Evolutionary conservation across 2,888 invertebrate species (phyloP), one percentile per base, ranked within the genome.

Genomic region (Oscheius onirici): DNA sequence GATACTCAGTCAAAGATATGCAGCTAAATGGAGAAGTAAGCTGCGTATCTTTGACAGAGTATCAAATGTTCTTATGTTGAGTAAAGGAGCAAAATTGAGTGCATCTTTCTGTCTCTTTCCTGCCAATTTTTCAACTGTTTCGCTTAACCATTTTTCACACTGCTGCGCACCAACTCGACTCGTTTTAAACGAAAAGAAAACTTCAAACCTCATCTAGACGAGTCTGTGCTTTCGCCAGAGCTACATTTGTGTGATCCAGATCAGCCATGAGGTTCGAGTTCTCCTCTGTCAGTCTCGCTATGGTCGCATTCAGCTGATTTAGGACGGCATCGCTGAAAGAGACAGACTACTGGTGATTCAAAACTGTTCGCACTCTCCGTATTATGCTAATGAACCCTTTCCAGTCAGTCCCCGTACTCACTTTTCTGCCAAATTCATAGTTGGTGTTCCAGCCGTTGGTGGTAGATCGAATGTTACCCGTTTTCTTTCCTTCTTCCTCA

Each of bases 381-480:
- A 58, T 58, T 58, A 58, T 58, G 41, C 40, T 28, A 58, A 58
- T 58, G 41, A 15, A 22, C n/a, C 26, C n/a, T n/a, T n/a, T n/a
- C n/a, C 34, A 43, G 41, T 43, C 15, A n/a, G 17, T 17, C 8
- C n/a, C 22, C 17, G 60, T 17, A 43, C 58, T 69, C 41, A 58
- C 69, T 17, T 26, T 20, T 63, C 58, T 24, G 22, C 34, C 22
- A 63, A 20, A 41, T 60, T 61, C 40, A 40, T 10, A 1, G 41
- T 51, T 26, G 65, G 52, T 26, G 51, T 22, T 3, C 60, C 22
- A 0, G 61, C 67, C 13, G 76, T 55, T 8, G 75, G 70, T 2
- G 77, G 72, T 20, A 86, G 69, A 54, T 87, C 83, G 69, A 86
- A 87, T 0, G 84, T 87, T 10, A 87, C 87, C 22, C 78, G 55